A percentile compares a stretch with the other conserved stretches of the same genome.
phyloP scores from a whole-genome alignment of 2,797 vertebrate species.

The Cetoscarus ocellatus region DNA sequence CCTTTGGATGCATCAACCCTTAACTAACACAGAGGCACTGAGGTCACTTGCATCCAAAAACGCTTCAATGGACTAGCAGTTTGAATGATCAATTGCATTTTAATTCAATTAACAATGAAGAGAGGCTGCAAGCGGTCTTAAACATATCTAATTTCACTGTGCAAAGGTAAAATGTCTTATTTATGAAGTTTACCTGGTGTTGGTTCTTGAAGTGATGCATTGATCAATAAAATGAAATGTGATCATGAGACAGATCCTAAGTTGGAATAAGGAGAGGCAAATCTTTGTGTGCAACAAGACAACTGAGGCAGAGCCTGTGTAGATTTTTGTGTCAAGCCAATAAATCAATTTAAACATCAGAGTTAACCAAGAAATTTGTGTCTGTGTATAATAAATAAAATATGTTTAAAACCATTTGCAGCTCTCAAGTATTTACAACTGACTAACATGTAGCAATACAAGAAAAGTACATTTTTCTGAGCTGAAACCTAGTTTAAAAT shows the following conservation, averaged over 20 bases:
- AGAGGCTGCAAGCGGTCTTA: slow-evolving; percentile 9
- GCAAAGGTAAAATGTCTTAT: slow-evolving; percentile 2
- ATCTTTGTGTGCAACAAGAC: not conserved
- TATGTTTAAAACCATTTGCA: not conserved
- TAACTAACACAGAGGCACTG: slow-evolving; percentile 10
- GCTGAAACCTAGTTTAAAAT: too few species aligned
- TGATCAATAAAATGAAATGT: slow-evolving; percentile 49
- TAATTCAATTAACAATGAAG: slow-evolving; percentile 35
- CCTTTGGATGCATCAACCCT: slow-evolving; percentile 39
- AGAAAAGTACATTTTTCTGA: too few species aligned
- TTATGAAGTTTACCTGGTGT: too few species aligned
- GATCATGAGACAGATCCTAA: slow-evolving; percentile 29
- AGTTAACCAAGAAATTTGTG: not conserved
- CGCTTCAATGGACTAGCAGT: slow-evolving; percentile 1
- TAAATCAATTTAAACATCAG: slow-evolving; percentile 8
- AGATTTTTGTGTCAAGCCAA: not conserved
- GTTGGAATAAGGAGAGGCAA: slow-evolving; percentile 17
- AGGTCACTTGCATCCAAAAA: slow-evolving; percentile 6
- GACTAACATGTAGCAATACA: too few species aligned
- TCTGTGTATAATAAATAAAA: not conserved
- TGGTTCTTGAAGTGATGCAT: slow-evolving; percentile 10
- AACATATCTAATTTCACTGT: slow-evolving; percentile 12
- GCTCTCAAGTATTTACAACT: not conserved
- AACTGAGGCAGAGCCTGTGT: not conserved
- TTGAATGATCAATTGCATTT: slow-evolving; percentile 32